These are phyloP conservation scores for Euspilapteryx auroguttella DNA, from an alignment of 2,888 invertebrate genomes.

Conservation along the genomic window DNA sequence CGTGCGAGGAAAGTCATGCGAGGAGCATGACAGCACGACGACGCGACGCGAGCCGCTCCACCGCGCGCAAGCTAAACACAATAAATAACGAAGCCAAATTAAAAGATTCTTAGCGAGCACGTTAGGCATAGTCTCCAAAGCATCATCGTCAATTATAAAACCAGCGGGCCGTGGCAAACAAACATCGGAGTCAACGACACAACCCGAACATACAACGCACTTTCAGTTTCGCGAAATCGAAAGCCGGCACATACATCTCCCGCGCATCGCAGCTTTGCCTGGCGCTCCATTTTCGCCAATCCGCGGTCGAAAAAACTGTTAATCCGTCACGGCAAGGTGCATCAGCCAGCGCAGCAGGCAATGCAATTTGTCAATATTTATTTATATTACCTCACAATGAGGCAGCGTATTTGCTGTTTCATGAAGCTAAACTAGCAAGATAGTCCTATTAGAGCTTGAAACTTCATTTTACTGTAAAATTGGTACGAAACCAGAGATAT, in stretches of 20 bases:
- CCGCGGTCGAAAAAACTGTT: conserved; percentile 37
- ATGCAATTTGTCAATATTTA: conserved; percentile 41
- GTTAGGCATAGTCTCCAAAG: conserved; percentile 29
- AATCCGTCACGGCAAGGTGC: conserved; percentile 29
- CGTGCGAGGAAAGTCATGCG: background rate
- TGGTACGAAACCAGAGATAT: no score
- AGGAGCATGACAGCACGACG: conserved; percentile 8
- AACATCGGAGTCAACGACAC: conserved; percentile 55
- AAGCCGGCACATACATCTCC: conserved; percentile 42
- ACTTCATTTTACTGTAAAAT: no score
- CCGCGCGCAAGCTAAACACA: conserved; percentile 24
- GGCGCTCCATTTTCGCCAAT: conserved; percentile 40
- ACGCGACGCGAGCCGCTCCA: conserved; percentile 18
- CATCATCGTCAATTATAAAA: conserved; percentile 15
- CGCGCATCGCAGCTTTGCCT: conserved; percentile 21
- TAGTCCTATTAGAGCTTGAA: no score
- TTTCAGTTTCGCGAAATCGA: conserved; percentile 58
- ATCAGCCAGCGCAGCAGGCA: conserved; percentile 21
- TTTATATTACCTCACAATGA: no score
- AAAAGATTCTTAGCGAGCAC: conserved; percentile 35
- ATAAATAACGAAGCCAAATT: conserved; percentile 38
- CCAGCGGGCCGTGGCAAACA: conserved; percentile 52
- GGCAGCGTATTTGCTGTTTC: no score
- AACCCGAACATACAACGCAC: conserved; percentile 53
- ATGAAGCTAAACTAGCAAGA: no score